These are phyloP conservation scores for Herpetotheres cachinnans DNA, from an alignment of 2,113 vertebrate species.

Conservation along the genomic window DNA sequence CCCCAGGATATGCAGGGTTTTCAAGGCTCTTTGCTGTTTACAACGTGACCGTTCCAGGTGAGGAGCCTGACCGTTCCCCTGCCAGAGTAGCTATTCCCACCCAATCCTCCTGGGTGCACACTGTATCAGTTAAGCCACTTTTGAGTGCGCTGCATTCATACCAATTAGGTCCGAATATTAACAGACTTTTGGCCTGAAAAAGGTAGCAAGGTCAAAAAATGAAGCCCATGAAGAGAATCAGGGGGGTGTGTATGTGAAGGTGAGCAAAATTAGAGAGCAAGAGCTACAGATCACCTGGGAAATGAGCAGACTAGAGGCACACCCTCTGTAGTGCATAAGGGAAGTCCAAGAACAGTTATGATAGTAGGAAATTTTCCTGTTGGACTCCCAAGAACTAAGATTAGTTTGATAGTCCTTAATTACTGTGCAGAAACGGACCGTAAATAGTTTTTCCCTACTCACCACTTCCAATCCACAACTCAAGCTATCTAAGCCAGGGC, in stretches of 20 bases:
- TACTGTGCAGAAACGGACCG: background rate
- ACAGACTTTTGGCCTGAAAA: background rate
- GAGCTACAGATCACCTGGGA: background rate
- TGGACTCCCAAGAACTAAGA: background rate
- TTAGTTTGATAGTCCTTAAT: background rate
- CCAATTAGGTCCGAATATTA: background rate
- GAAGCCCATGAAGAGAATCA: background rate
- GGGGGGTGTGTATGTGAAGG: background rate
- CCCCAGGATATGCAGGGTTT: fast-evolving
- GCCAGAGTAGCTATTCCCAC: background rate
- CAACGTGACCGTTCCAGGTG: background rate
- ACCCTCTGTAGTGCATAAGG: fast-evolving
- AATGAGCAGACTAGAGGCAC: background rate
- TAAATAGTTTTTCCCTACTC: background rate
- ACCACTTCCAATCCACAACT: background rate
- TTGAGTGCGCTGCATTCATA: fast-evolving
- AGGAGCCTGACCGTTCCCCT: background rate
- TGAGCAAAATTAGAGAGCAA: background rate
- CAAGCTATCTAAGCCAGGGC: background rate
- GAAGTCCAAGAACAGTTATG: background rate
- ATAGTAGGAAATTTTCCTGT: fast-evolving
- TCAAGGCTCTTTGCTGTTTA: background rate
- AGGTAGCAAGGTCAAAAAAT: background rate
- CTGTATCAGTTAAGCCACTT: background rate
- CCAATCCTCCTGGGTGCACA: fast-evolving